Conservation (phyloP, 2,113 vertebrate species). For the Silurus glanis region DNA sequence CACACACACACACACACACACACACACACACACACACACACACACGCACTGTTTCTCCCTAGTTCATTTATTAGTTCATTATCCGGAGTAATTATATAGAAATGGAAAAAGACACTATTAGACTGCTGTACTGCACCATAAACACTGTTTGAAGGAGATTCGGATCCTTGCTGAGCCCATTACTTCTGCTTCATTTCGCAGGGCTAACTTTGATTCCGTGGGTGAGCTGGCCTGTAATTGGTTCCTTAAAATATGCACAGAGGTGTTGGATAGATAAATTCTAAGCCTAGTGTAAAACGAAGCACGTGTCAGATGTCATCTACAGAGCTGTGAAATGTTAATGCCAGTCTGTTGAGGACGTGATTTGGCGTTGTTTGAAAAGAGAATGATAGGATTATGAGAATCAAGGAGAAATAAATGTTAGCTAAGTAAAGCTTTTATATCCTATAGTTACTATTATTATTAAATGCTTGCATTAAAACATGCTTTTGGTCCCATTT, state of each 20-base stretch:
- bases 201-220: slow-evolving; percentile 1
- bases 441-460: not conserved
- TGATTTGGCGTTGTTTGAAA: not conserved
- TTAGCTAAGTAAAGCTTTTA: not conserved
- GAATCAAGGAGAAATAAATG: not conserved
- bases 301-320: not conserved
- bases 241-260: not conserved
- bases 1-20: slow-evolving; percentile 1
- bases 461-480: slow-evolving; percentile 20
- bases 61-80: not conserved
- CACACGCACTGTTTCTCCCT: not conserved
- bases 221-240: not conserved
- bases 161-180: not conserved
- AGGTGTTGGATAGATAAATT: not conserved
- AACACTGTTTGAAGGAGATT: not conserved
- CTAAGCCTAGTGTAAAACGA: not conserved
- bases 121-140: not conserved
- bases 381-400: not conserved
- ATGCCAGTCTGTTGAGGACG: not conserved
- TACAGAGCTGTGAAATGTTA: not conserved
- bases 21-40: slow-evolving; percentile 8
- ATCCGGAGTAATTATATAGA: not conserved
- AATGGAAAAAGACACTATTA: not conserved
- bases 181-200: not conserved
- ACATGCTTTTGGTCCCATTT: slow-evolving; percentile 53